Evolutionary conservation across 2,888 invertebrate species (phyloP).

Genomic region (Lomographa bimaculata): DNA sequence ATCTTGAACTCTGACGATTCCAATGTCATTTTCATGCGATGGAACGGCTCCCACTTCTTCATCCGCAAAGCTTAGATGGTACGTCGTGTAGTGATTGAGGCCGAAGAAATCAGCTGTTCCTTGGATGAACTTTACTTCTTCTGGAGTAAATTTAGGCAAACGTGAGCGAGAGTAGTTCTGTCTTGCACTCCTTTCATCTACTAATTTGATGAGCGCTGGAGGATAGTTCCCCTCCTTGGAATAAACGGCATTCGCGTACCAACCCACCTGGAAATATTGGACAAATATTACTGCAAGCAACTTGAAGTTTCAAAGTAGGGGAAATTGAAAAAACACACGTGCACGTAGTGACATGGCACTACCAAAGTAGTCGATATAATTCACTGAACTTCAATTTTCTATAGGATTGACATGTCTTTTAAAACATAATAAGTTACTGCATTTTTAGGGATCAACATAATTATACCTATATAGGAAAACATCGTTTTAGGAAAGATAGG

Average conservation of each 20-base stretch:
- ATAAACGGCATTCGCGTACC: slow-evolving; percentile 83
- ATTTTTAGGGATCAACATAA: too few relatives aligned
- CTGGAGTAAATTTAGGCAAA: slow-evolving; percentile 79
- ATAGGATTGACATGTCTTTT: too few relatives aligned
- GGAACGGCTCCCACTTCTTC: slow-evolving; percentile 73
- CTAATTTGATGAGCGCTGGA: slow-evolving; percentile 73
- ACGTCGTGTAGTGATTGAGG: slow-evolving; percentile 77
- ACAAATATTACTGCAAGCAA: too few relatives aligned
- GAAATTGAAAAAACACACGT: too few relatives aligned
- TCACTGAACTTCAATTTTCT: too few relatives aligned
- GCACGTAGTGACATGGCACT: too few relatives aligned
- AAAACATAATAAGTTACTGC: too few relatives aligned
- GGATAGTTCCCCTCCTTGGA: slow-evolving; percentile 83
- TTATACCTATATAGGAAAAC: too few relatives aligned
- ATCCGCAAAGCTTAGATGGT: slow-evolving; percentile 69
- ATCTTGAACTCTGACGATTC: slow-evolving; percentile 81
- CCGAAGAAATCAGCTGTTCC: slow-evolving; percentile 80
- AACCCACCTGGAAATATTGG: slow-evolving; percentile 73
- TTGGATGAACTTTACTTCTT: slow-evolving; percentile 71
- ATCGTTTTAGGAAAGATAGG: too few relatives aligned
- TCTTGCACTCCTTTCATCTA: slow-evolving; percentile 76
- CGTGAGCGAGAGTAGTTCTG: slow-evolving; percentile 83
- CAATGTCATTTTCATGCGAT: slow-evolving; percentile 85
- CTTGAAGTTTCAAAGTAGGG: too few relatives aligned
- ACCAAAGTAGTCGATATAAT: too few relatives aligned